Percentiles rank a stretch among this genome's conserved stretches.
phyloP scores from a whole-genome alignment of 1,140 invertebrate genomes.

The Drosophila kikkawai region DNA sequence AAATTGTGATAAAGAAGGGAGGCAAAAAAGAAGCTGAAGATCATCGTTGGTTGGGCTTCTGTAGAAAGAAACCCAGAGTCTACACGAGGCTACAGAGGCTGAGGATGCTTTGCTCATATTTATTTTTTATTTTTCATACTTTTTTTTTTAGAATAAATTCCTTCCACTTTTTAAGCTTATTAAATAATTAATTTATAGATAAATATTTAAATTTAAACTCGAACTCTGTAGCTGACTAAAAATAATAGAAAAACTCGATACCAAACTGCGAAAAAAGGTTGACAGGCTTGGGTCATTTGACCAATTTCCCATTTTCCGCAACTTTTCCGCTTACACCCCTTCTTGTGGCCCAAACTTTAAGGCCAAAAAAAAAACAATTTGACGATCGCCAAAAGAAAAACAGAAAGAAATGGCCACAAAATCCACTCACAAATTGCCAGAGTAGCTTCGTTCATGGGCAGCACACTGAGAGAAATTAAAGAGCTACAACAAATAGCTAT shows the following conservation, averaged over 20 bases:
- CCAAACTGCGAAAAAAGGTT: slow-evolving; percentile 4
- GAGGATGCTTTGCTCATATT: too few species aligned
- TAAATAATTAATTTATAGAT: background rate
- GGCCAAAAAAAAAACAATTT: slow-evolving; percentile 35
- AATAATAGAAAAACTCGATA: background rate
- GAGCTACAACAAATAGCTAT: background rate
- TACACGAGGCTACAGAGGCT: too few species aligned
- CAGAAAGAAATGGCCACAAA: slow-evolving; percentile 37
- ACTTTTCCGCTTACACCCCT: background rate
- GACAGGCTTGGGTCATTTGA: slow-evolving; percentile 29
- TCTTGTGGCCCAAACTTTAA: slow-evolving; percentile 8
- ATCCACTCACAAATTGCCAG: slow-evolving; percentile 53
- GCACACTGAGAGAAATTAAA: background rate
- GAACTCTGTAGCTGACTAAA: background rate
- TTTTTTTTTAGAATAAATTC: background rate
- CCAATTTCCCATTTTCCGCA: slow-evolving; percentile 10
- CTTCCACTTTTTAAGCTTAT: background rate
- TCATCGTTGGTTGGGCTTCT: slow-evolving; percentile 6
- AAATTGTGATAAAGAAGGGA: background rate
- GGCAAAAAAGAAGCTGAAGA: slow-evolving; percentile 5
- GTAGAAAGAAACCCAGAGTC: background rate
- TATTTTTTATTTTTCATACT: too few species aligned
- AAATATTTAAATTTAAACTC: background rate
- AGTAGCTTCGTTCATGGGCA: slow-evolving; percentile 30
- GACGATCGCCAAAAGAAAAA: slow-evolving; percentile 31